A percentile compares a stretch with the other conserved stretches of the same genome.
These are phyloP conservation scores for Rhingia rostrata DNA, from an alignment of 2,888 invertebrate genomes.

Conservation along the genomic window DNA sequence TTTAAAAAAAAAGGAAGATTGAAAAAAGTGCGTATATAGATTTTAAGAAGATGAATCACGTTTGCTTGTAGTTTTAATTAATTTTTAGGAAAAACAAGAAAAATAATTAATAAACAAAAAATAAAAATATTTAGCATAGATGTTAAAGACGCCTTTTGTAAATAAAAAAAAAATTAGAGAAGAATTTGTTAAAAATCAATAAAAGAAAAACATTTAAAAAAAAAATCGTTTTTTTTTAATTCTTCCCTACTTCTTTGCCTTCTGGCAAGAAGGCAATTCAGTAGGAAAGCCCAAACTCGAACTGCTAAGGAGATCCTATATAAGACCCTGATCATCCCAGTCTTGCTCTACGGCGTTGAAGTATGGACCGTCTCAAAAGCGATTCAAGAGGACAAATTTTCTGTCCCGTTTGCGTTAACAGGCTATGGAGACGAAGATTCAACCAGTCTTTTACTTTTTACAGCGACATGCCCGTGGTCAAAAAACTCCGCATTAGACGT, in stretches of 20 bases:
- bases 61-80: slow-evolving; percentile 42
- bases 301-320: no score
- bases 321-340: no score
- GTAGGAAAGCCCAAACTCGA: no score
- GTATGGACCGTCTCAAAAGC: no score
- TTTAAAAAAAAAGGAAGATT: slow-evolving; percentile 13
- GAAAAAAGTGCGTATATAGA: slow-evolving; percentile 33
- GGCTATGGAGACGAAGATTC: no score
- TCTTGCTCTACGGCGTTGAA: no score
- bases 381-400: no score
- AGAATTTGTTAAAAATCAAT: slow-evolving; percentile 47
- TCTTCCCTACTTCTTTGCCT: no score
- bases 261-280: background rate
- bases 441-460: no score
- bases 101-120: slow-evolving; percentile 28
- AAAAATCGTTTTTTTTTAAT: background rate
- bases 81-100: slow-evolving; percentile 28
- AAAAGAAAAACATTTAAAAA: slow-evolving; percentile 23
- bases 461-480: no score
- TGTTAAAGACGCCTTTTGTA: slow-evolving; percentile 50
- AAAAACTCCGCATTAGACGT: no score
- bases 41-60: slow-evolving; percentile 34
- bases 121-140: slow-evolving; percentile 19
- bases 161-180: slow-evolving; percentile 42
- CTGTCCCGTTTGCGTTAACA: no score